Evolutionary conservation across 2,113 vertebrate species (phyloP).

Genomic region (Carlito syrichta): DNA sequence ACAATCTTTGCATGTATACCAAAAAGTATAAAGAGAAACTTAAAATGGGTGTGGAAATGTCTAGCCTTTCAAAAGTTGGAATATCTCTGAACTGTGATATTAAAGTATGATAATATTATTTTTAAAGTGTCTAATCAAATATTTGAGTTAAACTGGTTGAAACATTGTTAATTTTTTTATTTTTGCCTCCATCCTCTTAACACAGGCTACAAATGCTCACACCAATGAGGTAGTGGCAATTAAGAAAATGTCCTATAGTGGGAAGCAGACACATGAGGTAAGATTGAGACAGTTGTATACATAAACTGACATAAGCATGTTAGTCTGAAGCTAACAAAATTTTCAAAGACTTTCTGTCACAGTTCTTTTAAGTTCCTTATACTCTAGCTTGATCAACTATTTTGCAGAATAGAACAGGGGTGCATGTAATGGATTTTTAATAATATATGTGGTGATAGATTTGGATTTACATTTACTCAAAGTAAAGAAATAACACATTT

Average conservation of each 20-base stretch:
- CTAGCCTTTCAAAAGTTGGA: neutral
- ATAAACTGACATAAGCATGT: neutral
- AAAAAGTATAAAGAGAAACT: neutral
- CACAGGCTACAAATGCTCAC: conserved; percentile 94
- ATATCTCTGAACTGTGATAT: neutral
- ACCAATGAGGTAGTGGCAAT: conserved; percentile 98
- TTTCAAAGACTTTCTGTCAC: neutral
- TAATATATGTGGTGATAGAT: neutral
- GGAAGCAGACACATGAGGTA: conserved; percentile 98
- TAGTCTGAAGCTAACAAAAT: neutral
- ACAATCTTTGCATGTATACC: neutral
- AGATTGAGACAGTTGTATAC: conserved; percentile 55
- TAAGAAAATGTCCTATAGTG: conserved; percentile 99
- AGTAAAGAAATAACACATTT: conserved; percentile 12
- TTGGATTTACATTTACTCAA: neutral
- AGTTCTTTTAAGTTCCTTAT: neutral
- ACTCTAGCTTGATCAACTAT: neutral
- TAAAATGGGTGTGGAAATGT: neutral
- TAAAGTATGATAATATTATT: neutral
- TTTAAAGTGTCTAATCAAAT: neutral
- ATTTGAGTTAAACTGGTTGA: neutral
- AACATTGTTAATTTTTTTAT: neutral
- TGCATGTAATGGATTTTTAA: neutral
- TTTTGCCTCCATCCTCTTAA: neutral
- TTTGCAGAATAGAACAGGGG: neutral